Conservation (phyloP, 35 echinoderm and acorn worm species). For the Anneissia japonica region DNA sequence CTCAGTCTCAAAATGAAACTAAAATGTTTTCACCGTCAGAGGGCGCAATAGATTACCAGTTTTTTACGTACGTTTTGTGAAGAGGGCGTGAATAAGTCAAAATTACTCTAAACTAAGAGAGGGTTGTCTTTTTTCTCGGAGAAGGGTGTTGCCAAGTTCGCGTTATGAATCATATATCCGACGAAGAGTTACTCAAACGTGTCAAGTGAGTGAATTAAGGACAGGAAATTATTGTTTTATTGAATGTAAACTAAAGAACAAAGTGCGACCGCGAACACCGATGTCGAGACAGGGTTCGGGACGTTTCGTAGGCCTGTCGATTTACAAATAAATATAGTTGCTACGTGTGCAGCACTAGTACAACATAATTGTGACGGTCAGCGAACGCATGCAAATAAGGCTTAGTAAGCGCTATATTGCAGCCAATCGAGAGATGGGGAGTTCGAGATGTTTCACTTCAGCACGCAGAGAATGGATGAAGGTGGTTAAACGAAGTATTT, state of each 20-base stretch:
- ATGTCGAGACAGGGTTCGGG: neutral
- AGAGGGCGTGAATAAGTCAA: neutral
- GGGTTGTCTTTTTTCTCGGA: neutral
- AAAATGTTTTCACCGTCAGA: neutral
- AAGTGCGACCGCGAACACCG: neutral
- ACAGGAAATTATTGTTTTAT: constrained; percentile 2
- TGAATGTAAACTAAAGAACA: constrained; percentile 2
- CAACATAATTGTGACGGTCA: no score
- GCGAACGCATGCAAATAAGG: no score
- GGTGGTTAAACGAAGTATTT: no score
- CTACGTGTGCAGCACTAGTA: no score
- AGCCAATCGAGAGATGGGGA: no score
- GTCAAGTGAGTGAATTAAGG: neutral
- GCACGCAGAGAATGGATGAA: no score
- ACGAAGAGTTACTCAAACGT: neutral
- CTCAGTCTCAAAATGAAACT: no score
- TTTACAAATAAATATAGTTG: no score
- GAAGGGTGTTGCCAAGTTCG: neutral
- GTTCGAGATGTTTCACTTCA: no score
- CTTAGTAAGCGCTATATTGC: no score
- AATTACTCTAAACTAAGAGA: neutral
- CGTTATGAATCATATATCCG: neutral
- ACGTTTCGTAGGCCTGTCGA: neutral
- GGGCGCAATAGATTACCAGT: no score
- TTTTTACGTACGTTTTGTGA: neutral